Evolutionary conservation across 2,888 invertebrate species (phyloP).

Genomic region (Phalera bucephala): DNA sequence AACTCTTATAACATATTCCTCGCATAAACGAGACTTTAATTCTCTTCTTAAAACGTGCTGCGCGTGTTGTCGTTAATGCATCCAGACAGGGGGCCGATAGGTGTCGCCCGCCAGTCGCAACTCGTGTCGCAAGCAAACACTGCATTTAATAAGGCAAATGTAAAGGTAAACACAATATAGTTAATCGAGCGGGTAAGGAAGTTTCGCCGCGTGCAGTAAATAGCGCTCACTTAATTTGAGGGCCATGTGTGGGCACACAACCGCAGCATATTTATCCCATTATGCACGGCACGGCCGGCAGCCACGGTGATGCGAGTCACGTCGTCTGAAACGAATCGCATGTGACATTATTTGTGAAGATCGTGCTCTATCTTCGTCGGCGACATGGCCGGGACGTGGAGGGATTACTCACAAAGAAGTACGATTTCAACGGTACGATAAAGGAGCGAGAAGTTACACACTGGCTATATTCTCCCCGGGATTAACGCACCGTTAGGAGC

Average conservation of each 20-base stretch:
- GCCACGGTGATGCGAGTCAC: conserved; percentile 80
- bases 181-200: conserved; percentile 72
- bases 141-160: conserved; percentile 51
- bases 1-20: conserved; percentile 4
- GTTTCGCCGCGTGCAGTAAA: conserved; percentile 71
- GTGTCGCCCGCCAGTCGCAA: conserved; percentile 1
- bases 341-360: conserved; percentile 84
- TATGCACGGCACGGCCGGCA: conserved; percentile 75
- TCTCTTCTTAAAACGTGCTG: conserved; percentile 10
- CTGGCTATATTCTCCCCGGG: conserved; percentile 67
- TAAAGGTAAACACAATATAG: conserved; percentile 65
- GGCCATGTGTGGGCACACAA: conserved; percentile 78
- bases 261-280: conserved; percentile 82
- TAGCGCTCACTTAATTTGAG: conserved; percentile 78
- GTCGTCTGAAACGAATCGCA: conserved; percentile 82
- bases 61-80: conserved; percentile 30
- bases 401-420: conserved; percentile 83
- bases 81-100: conserved; percentile 26
- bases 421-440: conserved; percentile 81
- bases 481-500: conserved; percentile 69
- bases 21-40: conserved; percentile 11
- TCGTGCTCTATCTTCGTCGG: conserved; percentile 84
- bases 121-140: conserved; percentile 33
- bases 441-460: conserved; percentile 76
- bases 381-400: conserved; percentile 79